A percentile compares a stretch with the other conserved stretches of the same genome.
Conservation (phyloP, 2,113 vertebrate species). For the Cyrtonyx montezumae region DNA sequence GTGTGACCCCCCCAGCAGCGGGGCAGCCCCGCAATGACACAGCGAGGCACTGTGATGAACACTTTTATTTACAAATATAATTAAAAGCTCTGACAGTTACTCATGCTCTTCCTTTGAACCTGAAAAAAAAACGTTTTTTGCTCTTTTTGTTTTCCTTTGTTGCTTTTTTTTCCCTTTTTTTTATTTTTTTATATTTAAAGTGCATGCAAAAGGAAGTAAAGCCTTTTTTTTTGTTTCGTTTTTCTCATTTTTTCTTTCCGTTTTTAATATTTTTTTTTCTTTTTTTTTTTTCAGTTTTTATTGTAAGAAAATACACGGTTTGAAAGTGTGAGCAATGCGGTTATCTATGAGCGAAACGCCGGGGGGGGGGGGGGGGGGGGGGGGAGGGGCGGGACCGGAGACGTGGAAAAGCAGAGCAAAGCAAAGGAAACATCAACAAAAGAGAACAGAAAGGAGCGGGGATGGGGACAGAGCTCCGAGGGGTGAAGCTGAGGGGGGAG, state of each 20-base stretch:
- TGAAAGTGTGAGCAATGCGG: slow-evolving; percentile 91
- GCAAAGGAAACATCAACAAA: background rate
- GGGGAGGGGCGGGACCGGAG: too few species aligned
- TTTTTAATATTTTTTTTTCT: too few species aligned
- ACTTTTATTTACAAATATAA: slow-evolving; percentile 99
- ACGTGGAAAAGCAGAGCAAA: too few species aligned
- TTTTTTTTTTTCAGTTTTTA: slow-evolving; percentile 83
- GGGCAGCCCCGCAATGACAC: slow-evolving; percentile 74
- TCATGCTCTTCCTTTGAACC: slow-evolving; percentile 92
- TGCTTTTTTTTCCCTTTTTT: background rate
- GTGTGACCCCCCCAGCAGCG: too few species aligned
- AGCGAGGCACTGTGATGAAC: slow-evolving; percentile 89
- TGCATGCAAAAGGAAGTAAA: slow-evolving; percentile 99
- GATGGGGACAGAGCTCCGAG: slow-evolving; percentile 83
- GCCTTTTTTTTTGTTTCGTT: slow-evolving; percentile 77
- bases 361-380: too few species aligned
- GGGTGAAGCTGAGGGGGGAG: slow-evolving; percentile 75
- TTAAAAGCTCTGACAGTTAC: slow-evolving; percentile 98
- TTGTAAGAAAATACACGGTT: slow-evolving; percentile 97
- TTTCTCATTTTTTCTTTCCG: too few species aligned
- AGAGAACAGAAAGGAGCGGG: slow-evolving; percentile 45
- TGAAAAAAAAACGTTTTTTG: slow-evolving; percentile 77
- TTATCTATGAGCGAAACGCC: slow-evolving; percentile 79
- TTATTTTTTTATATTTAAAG: slow-evolving; percentile 83
- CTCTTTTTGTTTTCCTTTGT: background rate